phyloP scores from a whole-genome alignment of 64 coral and sea anemone genomes.

The Pocillopora damicornis region DNA sequence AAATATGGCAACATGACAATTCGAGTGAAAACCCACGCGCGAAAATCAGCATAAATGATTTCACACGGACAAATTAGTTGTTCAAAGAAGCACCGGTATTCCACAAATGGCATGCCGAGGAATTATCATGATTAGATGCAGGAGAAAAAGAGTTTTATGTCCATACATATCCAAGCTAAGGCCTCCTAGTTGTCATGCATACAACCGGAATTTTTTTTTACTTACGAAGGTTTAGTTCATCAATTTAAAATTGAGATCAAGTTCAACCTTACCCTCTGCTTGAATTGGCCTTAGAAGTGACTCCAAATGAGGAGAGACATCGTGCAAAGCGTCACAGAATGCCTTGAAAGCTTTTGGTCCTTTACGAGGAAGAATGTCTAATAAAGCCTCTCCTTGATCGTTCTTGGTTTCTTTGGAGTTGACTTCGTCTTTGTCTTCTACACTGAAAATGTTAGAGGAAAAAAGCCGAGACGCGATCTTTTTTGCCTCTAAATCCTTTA shows the following conservation, averaged over 20 bases:
- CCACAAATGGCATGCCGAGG: too few relatives aligned
- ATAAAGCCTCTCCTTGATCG: slow-evolving; percentile 55
- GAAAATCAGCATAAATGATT: too few relatives aligned
- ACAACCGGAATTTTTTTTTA: too few relatives aligned
- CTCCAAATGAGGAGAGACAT: slow-evolving; percentile 65
- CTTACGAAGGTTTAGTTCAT: not conserved
- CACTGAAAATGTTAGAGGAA: slow-evolving; percentile 50
- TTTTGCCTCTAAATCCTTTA: slow-evolving; percentile 77
- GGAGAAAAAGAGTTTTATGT: too few relatives aligned
- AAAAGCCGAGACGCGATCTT: slow-evolving; percentile 75
- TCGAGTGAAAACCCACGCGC: too few relatives aligned
- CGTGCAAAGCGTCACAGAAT: slow-evolving; percentile 70
- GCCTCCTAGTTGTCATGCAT: too few relatives aligned
- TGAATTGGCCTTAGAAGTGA: slow-evolving; percentile 55
- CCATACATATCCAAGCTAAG: too few relatives aligned
- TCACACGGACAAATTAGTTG: too few relatives aligned
- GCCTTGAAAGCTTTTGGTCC: slow-evolving; percentile 84
- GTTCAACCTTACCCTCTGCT: slow-evolving; percentile 31
- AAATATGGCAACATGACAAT: too few relatives aligned
- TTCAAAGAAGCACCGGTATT: too few relatives aligned
- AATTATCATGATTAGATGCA: too few relatives aligned
- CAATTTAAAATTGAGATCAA: not conserved
- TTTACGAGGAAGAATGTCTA: slow-evolving; percentile 63
- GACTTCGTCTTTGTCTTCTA: slow-evolving; percentile 70
- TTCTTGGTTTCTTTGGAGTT: slow-evolving; percentile 5